Evolutionary conservation across 2,888 invertebrate genomes (phyloP).

Genomic region (Auanema freiburgensis): DNA sequence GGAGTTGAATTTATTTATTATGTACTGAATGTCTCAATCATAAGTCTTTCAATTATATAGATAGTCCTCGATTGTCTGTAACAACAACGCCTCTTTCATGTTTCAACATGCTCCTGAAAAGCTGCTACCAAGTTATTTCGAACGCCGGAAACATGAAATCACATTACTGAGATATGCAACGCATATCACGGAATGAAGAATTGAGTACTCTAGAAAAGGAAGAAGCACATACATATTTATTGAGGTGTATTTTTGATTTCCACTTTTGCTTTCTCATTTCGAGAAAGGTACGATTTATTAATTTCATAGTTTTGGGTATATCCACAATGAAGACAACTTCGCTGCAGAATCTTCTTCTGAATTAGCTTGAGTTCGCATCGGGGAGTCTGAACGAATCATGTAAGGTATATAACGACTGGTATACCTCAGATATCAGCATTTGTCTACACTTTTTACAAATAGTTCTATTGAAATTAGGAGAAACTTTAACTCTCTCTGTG

Average conservation of each 20-base stretch:
- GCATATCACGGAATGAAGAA: not conserved
- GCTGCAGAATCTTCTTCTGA: constrained; percentile 23
- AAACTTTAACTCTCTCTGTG: constrained; percentile 40
- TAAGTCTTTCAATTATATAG: too few species aligned
- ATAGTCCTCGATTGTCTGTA: too few species aligned
- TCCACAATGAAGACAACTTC: constrained; percentile 26
- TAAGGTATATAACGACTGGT: not conserved
- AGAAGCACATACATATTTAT: not conserved
- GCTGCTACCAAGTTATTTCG: too few species aligned
- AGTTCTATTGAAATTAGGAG: constrained; percentile 36
- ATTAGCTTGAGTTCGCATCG: constrained; percentile 22
- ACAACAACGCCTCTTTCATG: too few species aligned
- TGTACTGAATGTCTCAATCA: too few species aligned
- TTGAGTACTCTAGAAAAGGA: not conserved
- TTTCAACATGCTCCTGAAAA: too few species aligned
- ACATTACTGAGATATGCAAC: too few species aligned
- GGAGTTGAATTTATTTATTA: too few species aligned
- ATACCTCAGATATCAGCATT: constrained; percentile 35
- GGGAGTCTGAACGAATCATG: constrained; percentile 1
- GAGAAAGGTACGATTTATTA: constrained; percentile 6
- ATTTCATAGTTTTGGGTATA: constrained; percentile 19
- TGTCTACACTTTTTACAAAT: constrained; percentile 49
- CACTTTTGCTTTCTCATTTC: constrained; percentile 11
- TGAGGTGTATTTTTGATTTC: not conserved
- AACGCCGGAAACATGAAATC: too few species aligned